Base-by-base conservation (phyloP, 1,140 invertebrate genomes). In the Thaumatotibia leucotreta region DNA sequence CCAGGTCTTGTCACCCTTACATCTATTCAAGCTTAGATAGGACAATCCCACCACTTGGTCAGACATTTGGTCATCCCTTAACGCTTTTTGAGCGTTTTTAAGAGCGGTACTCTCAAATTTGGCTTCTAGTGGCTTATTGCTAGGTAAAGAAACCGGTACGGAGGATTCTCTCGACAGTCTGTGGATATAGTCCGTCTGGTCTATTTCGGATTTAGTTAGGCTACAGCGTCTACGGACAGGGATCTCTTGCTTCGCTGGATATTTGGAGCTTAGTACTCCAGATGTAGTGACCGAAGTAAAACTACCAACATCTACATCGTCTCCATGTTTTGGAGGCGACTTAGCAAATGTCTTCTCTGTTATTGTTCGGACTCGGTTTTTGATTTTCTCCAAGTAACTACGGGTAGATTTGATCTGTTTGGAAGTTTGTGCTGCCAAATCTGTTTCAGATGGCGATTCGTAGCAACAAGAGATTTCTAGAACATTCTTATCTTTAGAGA, bases 261-360 rank as follows among this genome's bases (percentile, higher is more conserved):
- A 80, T 65, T 86, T 92, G 4, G 92, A 92, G 63, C 92, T 92
- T 64, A 93, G 70, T 22, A 93, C 92, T 0, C 93, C 93, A n/a
- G 93, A 93, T 9, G 93, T 93, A 17, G 93, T 93, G 0, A 93
- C 92, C 1, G 92, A 93, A 0, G 92, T 93, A 69, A 93, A 93
- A 54, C 86, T 93, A 10, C 93, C 92, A 23, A 91, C 67, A 68
- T 93, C 93, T 0, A 68, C 77, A 35, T 85, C 74, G 54, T 83
- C 75, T 14, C 73, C 74, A 66, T 85, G 77, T 64, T 85, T 80
- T 5, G 83, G 75, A 1, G 86, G 85, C 2, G 79, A 80, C 64
- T 92, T 92, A 10, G 91, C 74, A 69, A 92, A 91, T 0, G 89
- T 91, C 63, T 92, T 92, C 45, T 92, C 91, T 5, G 89, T 91